A percentile compares a stretch with the other conserved stretches of the same genome.
These are phyloP conservation scores for Elgaria multicarinata DNA, from an alignment of 2,113 vertebrate genomes.

Conservation along the genomic window DNA sequence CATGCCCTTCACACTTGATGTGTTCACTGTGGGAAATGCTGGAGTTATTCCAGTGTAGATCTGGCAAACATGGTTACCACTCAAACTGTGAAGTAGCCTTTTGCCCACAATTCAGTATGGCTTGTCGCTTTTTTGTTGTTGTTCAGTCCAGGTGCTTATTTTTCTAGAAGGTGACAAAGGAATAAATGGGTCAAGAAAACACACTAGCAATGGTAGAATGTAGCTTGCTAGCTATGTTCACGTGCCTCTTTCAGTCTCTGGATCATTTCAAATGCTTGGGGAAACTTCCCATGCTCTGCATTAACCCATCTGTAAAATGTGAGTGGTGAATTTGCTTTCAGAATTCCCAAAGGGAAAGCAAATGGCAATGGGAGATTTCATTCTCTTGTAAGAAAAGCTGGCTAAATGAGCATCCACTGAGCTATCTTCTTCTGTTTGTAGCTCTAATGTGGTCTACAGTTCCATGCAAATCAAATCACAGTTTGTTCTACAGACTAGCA, in stretches of 20 bases:
- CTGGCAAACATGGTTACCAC: not conserved
- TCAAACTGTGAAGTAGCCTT: not conserved
- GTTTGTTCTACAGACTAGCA: slow-evolving; percentile 35
- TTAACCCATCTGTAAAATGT: fast-evolving
- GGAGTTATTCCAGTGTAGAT: not conserved
- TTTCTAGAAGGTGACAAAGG: not conserved
- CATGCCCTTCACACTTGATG: not conserved
- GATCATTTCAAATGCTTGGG: not conserved
- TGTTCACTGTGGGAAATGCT: not conserved
- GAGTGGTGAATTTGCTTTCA: not conserved
- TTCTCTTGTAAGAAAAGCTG: slow-evolving; percentile 34
- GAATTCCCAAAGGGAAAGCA: not conserved
- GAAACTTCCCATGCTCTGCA: not conserved
- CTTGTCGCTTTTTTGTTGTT: not conserved
- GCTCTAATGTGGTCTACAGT: slow-evolving; percentile 23
- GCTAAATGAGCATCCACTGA: slow-evolving; percentile 10
- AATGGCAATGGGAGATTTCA: not conserved
- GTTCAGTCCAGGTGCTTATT: not conserved
- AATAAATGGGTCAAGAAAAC: no score
- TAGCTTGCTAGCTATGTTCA: not conserved
- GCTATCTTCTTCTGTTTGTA: slow-evolving; percentile 17
- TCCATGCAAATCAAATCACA: slow-evolving; percentile 20
- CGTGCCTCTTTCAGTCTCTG: not conserved
- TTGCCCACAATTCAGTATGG: not conserved
- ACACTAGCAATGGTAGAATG: not conserved